phyloP scores from a whole-genome alignment of 2,797 vertebrate species.

The Enteromius argenteus region DNA sequence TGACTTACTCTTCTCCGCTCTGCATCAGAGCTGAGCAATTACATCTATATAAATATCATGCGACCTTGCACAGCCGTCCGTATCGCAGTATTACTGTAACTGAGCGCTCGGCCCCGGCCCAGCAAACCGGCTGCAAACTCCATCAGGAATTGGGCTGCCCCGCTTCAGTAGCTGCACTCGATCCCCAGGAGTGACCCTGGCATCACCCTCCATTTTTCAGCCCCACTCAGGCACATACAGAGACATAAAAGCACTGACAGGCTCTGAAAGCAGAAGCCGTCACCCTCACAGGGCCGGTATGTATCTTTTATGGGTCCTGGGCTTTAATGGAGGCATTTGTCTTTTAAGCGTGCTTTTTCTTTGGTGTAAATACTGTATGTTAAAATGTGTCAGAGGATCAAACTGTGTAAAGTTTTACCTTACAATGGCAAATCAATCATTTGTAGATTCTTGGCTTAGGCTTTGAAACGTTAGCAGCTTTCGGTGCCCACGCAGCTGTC shows the following conservation, averaged over 20 bases:
- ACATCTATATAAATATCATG: slow-evolving; percentile 66
- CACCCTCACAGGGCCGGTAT: slow-evolving; percentile 56
- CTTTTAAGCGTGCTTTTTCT: slow-evolving; percentile 48
- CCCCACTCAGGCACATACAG: slow-evolving; percentile 56
- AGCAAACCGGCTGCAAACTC: slow-evolving; percentile 55
- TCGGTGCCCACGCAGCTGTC: slow-evolving; percentile 61
- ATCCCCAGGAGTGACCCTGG: slow-evolving; percentile 53
- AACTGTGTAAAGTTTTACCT: slow-evolving; percentile 67
- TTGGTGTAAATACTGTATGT: slow-evolving; percentile 48
- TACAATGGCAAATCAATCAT: slow-evolving; percentile 67
- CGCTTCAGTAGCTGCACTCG: slow-evolving; percentile 54
- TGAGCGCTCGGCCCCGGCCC: slow-evolving; percentile 49
- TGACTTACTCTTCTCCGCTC: slow-evolving; percentile 45
- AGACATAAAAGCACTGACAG: slow-evolving; percentile 58
- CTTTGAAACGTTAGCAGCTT: slow-evolving; percentile 67
- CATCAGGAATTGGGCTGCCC: slow-evolving; percentile 39
- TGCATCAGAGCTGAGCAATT: slow-evolving; percentile 56
- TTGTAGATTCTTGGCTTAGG: slow-evolving; percentile 52
- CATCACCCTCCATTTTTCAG: slow-evolving; percentile 67
- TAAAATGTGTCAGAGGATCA: slow-evolving; percentile 66
- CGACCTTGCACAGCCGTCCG: slow-evolving; percentile 46
- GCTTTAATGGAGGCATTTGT: slow-evolving; percentile 72
- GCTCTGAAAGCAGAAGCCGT: slow-evolving; percentile 59
- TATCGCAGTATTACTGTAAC: slow-evolving; percentile 52
- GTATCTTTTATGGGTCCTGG: slow-evolving; percentile 59